Evolutionary conservation across 1,140 invertebrate species (phyloP), one percentile per base, ranked within the genome.

Genomic region (Medauroidea extradentata): DNA sequence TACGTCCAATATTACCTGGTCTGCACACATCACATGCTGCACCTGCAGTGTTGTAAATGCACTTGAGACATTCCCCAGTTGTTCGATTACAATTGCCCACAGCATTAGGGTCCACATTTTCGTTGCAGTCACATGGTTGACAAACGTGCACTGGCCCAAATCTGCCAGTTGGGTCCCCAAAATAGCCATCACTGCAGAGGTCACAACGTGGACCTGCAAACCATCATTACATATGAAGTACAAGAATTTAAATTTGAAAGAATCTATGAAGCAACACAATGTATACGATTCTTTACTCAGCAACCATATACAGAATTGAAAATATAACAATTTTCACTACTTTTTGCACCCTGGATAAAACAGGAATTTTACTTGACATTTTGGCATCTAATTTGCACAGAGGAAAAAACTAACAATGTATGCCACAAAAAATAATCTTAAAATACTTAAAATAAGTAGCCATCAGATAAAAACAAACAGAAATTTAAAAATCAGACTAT

Each of bases 1-100:
- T n/a, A n/a, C n/a, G n/a, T n/a, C 29, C 29, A 14, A 65, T 52
- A 0, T 72, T 71, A 87, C 91, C 93, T 52, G 89, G 83, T 59
- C 95, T 75, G 78, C 96, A 99, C 67, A 88, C 85, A 62, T 98
- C 94, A 73, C 96, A 93, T 64, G 86, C 82, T 9, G 79, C 72
- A 2, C 97, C 97, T 24, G 86, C 93, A 2, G 96, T 98, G 67
- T 97, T 97, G 72, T 98, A 92, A 57, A 98, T 96, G 73, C 97
- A 99, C 71, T 97, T 98, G 0, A 96, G 74, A 81, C 97, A 99
- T 71, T 96, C 89, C 41, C 96, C 97, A 21, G 90, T 94, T 11
- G 88, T 90, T 38, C 93, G 81, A 70, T 97, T 91, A 69, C 94
- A 97, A 73, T 96, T 97, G 43, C 92, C 90, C 19, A 98, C 91